Percentiles rank a stretch among this genome's conserved stretches.
Conservation (phyloP, 2,888 invertebrate species). For the Scaeva pyrastri region DNA sequence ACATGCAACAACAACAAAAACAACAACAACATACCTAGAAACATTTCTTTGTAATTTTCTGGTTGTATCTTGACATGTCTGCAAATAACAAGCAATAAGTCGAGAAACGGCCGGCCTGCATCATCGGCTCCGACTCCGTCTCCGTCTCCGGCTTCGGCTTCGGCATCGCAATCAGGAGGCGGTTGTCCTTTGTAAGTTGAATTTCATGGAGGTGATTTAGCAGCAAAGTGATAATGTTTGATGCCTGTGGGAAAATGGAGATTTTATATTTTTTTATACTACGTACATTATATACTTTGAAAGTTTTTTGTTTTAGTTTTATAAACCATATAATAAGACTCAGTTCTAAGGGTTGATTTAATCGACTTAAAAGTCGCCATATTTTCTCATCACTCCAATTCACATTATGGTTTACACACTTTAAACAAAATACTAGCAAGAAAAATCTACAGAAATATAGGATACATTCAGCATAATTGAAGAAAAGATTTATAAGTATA, state of each 20-base stretch:
- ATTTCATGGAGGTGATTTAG: slow-evolving; percentile 48
- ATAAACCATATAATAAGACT: too few species aligned
- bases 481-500: too few species aligned
- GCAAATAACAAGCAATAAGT: slow-evolving; percentile 67
- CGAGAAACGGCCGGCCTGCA: slow-evolving; percentile 21
- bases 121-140: neutral
- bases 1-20: slow-evolving; percentile 5
- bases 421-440: too few species aligned
- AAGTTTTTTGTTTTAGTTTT: too few species aligned
- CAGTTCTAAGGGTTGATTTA: too few species aligned
- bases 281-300: too few species aligned
- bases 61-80: slow-evolving; percentile 60
- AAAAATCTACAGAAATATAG: too few species aligned
- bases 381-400: too few species aligned
- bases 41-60: slow-evolving; percentile 49
- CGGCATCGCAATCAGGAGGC: slow-evolving; percentile 48
- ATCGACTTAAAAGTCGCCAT: too few species aligned
- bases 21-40: slow-evolving; percentile 31
- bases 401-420: too few species aligned
- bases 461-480: too few species aligned
- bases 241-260: slow-evolving; percentile 37
- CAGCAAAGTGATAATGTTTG: slow-evolving; percentile 42
- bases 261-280: neutral
- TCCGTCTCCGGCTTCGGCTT: neutral
- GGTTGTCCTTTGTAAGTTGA: slow-evolving; percentile 57